phyloP scores from a whole-genome alignment of 2,113 vertebrate genomes.

The Chloropsis hardwickii region DNA sequence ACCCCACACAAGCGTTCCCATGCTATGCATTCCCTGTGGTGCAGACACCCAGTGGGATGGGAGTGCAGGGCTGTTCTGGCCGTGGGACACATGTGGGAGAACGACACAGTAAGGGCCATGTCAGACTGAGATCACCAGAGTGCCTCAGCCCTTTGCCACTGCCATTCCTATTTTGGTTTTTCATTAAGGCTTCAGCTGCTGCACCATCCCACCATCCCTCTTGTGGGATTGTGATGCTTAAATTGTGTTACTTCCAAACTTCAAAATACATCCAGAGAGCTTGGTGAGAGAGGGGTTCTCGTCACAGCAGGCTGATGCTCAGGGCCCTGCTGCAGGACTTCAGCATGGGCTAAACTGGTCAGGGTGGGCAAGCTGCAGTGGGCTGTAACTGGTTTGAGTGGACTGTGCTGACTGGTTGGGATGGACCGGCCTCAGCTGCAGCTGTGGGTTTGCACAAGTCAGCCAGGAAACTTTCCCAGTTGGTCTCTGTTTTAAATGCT shows the following conservation, averaged over 20 bases:
- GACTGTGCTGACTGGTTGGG: not conserved
- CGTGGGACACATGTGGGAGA: accelerated
- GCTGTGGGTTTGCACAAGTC: not conserved
- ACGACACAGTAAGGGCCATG: accelerated
- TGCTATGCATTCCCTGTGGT: not conserved
- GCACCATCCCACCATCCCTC: too few relatives aligned
- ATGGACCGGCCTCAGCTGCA: not conserved
- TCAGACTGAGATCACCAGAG: accelerated
- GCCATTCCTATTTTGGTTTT: not conserved
- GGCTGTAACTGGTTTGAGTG: not conserved
- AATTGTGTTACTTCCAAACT: not conserved
- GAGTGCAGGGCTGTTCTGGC: not conserved
- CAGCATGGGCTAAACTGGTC: not conserved
- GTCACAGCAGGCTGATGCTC: not conserved
- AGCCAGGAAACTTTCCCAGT: not conserved
- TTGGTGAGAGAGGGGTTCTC: not conserved
- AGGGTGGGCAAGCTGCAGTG: not conserved
- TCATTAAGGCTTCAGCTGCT: not conserved
- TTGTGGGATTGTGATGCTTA: not conserved
- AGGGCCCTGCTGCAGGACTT: not conserved
- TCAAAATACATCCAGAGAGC: not conserved
- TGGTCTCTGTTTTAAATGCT: not conserved
- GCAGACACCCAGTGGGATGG: accelerated
- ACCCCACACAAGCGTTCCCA: accelerated
- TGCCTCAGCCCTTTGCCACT: not conserved